Evolutionary conservation across 2,888 invertebrate genomes (phyloP), one percentile per base, ranked within the genome.

Genomic region (Chymomyza fuscimana): DNA sequence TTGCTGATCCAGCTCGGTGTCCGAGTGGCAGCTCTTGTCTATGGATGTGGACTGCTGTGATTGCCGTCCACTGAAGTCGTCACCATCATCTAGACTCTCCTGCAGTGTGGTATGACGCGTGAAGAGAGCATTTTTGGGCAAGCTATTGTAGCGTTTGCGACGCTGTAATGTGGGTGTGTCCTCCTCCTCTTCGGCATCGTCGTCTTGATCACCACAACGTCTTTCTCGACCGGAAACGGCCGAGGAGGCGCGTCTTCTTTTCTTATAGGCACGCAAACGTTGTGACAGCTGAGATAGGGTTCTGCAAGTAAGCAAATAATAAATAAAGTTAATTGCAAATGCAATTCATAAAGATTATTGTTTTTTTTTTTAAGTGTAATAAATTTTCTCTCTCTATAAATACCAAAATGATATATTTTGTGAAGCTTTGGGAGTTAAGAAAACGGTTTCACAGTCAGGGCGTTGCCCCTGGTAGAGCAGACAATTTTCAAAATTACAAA

Each of bases 131-230:
- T 90, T 90, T 70, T 90, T 90, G 15, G 92, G 92, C 67, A 92
- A 78, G 65, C 92, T 92, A 54, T 90, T 89, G 72, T 86, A 89
- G 0, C 91, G 89, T 36, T 86, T 89, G 22, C 89, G 85, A 7
- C 76, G 75, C 6, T 80, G 72, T 2, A 84, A 69, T 15, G 84
- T 70, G 5, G 86, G 81, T 1, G 86, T 82, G 10, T 81, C 82
- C 62, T 73, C 79, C 19, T 80, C 80, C 7, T 78, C 76, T n/a
- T 84, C 72, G 22, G 74, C 67, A 51, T 88, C 73, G 22, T 75
- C 67, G 40, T 88, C 78, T 58, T 82, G 72, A 63, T 70, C 62
- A 16, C 76, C 78, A 19, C 73, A 65, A 16, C 78, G 79, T 56
- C 69, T 64, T 40, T 82, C 85, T 0, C 79, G 79, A 1, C 87